phyloP scores from a whole-genome alignment of 2,888 invertebrate species.

The Malacosoma neustria region DNA sequence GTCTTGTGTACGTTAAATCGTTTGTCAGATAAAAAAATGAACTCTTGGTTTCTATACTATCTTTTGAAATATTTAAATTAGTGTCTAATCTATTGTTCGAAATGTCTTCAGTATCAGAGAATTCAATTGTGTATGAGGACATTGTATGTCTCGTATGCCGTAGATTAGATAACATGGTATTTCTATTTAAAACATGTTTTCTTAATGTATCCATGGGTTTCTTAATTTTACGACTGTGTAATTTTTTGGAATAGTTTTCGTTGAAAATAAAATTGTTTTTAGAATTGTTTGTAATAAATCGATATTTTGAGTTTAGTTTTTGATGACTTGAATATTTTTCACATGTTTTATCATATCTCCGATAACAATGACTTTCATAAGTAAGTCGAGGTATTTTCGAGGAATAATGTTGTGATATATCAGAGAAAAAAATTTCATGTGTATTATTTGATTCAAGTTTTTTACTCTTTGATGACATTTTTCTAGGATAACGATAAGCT shows the following conservation, averaged over 20 bases:
- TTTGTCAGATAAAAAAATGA: too few relatives aligned
- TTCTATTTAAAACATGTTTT: not conserved
- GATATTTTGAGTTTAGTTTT: slow-evolving; percentile 9
- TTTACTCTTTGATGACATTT: not conserved
- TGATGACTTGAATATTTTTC: not conserved
- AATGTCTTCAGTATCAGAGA: not conserved
- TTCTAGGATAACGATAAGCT: not conserved
- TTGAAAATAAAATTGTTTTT: slow-evolving; percentile 24
- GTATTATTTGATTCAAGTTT: too few relatives aligned
- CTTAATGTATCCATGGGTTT: not conserved
- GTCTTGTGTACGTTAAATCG: slow-evolving; percentile 5
- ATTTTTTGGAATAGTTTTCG: not conserved
- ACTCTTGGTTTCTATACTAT: not conserved
- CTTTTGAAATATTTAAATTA: slow-evolving; percentile 3
- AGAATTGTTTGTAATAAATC: slow-evolving; percentile 30
- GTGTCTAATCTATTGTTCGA: slow-evolving; percentile 11
- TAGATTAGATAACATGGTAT: slow-evolving; percentile 6
- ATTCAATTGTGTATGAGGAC: slow-evolving; percentile 27
- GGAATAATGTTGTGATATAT: not conserved
- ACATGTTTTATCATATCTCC: slow-evolving; percentile 4
- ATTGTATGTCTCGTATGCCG: slow-evolving; percentile 8
- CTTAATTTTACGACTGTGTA: not conserved
- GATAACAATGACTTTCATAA: slow-evolving; percentile 35
- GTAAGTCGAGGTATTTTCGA: slow-evolving; percentile 18
- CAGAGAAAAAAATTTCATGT: too few relatives aligned